A percentile compares a stretch with the other conserved stretches of the same genome.
Conservation (phyloP, 2,888 invertebrate genomes). For the Spodoptera littoralis region DNA sequence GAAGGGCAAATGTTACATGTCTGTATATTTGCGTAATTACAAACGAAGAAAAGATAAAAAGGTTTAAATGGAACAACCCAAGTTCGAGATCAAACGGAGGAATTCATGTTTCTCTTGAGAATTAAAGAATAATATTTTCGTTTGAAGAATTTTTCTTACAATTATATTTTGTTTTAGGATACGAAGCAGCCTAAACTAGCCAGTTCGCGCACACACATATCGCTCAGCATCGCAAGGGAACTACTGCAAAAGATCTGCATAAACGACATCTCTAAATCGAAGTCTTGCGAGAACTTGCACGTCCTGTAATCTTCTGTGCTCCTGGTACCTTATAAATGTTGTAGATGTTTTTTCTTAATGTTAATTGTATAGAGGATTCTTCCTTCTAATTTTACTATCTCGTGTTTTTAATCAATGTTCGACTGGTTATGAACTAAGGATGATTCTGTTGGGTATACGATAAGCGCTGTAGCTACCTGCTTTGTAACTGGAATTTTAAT, state of each 20-base stretch:
- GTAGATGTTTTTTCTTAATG: conserved; percentile 32
- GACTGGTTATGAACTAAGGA: conserved; percentile 35
- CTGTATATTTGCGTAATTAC: conserved; percentile 28
- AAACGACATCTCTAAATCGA: conserved; percentile 95
- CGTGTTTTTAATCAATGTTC: conserved; percentile 28
- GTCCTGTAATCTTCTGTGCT: conserved; percentile 89
- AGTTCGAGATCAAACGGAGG: conserved; percentile 24
- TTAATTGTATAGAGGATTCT: conserved; percentile 35
- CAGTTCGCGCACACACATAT: conserved; percentile 94
- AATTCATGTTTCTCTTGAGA: conserved; percentile 14
- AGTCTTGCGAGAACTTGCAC: conserved; percentile 96
- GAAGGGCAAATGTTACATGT: conserved; percentile 6
- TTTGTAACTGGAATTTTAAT: conserved; percentile 6
- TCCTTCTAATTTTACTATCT: conserved; percentile 24
- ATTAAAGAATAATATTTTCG: conserved; percentile 6
- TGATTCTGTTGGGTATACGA: conserved; percentile 32
- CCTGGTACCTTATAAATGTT: conserved; percentile 57
- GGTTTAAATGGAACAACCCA: conserved; percentile 25
- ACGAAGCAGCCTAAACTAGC: conserved; percentile 91
- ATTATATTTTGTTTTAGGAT: conserved; percentile 73
- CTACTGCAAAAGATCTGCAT: conserved; percentile 95
- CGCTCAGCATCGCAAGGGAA: conserved; percentile 94
- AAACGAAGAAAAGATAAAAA: conserved; percentile 28
- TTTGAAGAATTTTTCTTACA: conserved; percentile 13
- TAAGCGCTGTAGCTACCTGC: conserved; percentile 5